These are phyloP conservation scores for Acrobasis suavella DNA, from an alignment of 2,888 invertebrate species.

Conservation along the genomic window DNA sequence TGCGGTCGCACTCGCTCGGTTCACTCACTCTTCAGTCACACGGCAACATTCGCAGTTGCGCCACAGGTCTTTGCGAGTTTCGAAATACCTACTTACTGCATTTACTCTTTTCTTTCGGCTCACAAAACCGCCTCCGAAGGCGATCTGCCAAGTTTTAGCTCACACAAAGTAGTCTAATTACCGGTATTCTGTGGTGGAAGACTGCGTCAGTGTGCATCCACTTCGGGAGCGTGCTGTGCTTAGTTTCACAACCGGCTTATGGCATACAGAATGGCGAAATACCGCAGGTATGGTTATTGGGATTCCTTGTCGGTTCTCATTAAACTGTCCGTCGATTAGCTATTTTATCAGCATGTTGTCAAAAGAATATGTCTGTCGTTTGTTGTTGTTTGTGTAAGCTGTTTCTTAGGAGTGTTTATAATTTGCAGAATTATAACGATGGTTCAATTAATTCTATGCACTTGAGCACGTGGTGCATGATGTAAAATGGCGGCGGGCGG, in stretches of 20 bases:
- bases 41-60: constrained; percentile 77
- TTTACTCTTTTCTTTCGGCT: not conserved
- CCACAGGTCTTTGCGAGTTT: constrained; percentile 53
- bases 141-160: constrained; percentile 1
- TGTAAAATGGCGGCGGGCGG: constrained; percentile 73
- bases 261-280: constrained; percentile 68
- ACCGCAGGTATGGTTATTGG: constrained; percentile 59
- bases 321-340: not conserved
- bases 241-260: constrained; percentile 47
- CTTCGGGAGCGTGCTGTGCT: constrained; percentile 39
- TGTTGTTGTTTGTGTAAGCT: not conserved
- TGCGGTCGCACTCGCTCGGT: constrained; percentile 44
- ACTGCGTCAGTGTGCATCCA: constrained; percentile 37
- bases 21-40: constrained; percentile 70
- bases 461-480: constrained; percentile 71
- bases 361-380: not conserved
- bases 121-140: constrained; percentile 11
- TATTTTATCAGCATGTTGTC: not conserved
- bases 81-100: constrained; percentile 15
- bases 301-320: constrained; percentile 23
- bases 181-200: constrained; percentile 23
- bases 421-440: constrained; percentile 27
- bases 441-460: constrained; percentile 46
- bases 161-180: not conserved
- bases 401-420: constrained; percentile 9